Base-by-base conservation (phyloP, 2,888 invertebrate genomes). In the Venusia cambrica region DNA sequence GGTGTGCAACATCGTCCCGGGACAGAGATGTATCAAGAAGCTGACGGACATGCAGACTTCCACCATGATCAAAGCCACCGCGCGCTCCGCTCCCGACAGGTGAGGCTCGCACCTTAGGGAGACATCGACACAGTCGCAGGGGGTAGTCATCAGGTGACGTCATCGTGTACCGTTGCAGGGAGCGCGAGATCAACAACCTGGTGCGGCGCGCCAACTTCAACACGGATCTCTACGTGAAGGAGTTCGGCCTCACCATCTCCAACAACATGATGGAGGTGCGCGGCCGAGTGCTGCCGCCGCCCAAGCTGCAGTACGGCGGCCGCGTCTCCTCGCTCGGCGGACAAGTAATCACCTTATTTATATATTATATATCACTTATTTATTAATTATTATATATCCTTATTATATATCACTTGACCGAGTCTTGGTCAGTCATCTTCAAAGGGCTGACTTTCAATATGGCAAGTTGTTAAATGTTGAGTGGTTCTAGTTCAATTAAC, bases 1-100 rank as follows among this genome's bases (percentile, higher is more conserved):
- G 90, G 99, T 99, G 45, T 99, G 99, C 81, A 99, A 99, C 78
- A 99, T 99, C 64, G 99, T 99, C 29, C 97, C 98, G 2, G 99
- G 99, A 13, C 99, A 99, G 83, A 90, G 99, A 39, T 99, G 99
- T 81, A 99, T 99, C 58, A 99, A 99, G 87, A 99, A 99, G 83
- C 88, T 99, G 48, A 99, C 99, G 5, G 99, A 99, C 68, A 98
- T 98, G 96, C 99, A 99, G 84, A 99, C 99, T 3, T 99, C 99
- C 3, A 99, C 99, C 3, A 99, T 99, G 99, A 99, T 99, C 73
- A 99, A 99, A 89, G 99, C 99, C 5, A 99, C 99, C 2, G 99
- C 99, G 4, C 90, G 98, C 28, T 97, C 97, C n/a, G 98, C 98
- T 5, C 98, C 98, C 0, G 91, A 91, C 72, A 89, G 91, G 88